Percentiles rank a stretch among this genome's conserved stretches.
These are phyloP conservation scores for Heteromormyrus szaboi DNA, from an alignment of 2,797 vertebrate species.

Conservation along the genomic window DNA sequence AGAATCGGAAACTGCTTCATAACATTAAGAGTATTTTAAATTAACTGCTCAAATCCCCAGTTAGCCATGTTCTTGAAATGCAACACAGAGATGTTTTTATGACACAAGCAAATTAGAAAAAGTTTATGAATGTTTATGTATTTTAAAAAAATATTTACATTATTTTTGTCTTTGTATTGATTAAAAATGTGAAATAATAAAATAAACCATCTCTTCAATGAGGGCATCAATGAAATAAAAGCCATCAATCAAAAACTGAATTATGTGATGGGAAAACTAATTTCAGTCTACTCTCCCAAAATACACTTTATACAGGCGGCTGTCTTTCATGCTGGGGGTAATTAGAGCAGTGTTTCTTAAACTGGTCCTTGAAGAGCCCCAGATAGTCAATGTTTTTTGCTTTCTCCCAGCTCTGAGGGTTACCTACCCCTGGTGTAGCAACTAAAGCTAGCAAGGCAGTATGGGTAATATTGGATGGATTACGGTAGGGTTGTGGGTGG, in stretches of 20 bases:
- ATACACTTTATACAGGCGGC: background rate
- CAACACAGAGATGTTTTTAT: background rate
- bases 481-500: background rate
- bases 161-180: slow-evolving; percentile 33
- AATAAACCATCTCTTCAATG: background rate
- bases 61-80: background rate
- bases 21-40: background rate
- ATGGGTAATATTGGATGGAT: background rate
- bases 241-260: background rate
- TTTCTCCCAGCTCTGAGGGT: background rate
- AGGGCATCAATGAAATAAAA: too few species aligned
- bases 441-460: background rate
- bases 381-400: background rate
- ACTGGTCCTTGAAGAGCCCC: background rate
- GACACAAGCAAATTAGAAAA: background rate
- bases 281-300: background rate
- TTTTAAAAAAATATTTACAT: slow-evolving; percentile 64
- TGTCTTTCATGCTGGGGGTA: background rate
- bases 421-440: background rate
- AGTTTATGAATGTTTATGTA: slow-evolving; percentile 47
- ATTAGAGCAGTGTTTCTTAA: background rate
- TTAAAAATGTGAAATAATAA: background rate
- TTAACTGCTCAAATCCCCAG: background rate
- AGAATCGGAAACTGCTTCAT: background rate
- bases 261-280: background rate